Evolutionary conservation across 2,113 vertebrate species (phyloP).

Genomic region (Chionomys nivalis): DNA sequence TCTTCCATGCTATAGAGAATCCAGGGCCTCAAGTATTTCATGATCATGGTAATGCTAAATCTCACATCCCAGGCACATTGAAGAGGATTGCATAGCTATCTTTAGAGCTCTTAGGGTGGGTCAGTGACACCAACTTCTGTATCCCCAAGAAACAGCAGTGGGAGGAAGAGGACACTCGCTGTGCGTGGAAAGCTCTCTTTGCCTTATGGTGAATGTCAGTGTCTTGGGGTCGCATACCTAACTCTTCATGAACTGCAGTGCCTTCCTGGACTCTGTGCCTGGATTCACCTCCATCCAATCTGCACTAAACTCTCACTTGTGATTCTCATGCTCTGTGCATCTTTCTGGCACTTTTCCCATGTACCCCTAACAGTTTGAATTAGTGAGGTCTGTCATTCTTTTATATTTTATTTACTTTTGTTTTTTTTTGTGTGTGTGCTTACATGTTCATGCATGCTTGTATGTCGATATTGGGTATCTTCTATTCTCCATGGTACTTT

Average conservation of each 20-base stretch:
- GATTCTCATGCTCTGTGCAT: not conserved
- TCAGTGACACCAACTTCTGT: not conserved
- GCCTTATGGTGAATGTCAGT: not conserved
- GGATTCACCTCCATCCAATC: not conserved
- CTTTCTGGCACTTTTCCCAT: not conserved
- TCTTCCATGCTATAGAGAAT: not conserved
- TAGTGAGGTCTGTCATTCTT: not conserved
- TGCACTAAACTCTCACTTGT: not conserved
- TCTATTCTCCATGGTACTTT: not conserved
- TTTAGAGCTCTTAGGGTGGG: not conserved
- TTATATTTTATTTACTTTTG: not conserved
- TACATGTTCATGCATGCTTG: fast-evolving
- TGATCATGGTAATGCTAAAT: not conserved
- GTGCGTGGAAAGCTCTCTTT: not conserved
- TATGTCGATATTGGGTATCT: not conserved
- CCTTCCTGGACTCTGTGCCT: not conserved
- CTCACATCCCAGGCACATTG: not conserved
- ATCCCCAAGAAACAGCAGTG: not conserved
- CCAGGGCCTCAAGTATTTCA: not conserved
- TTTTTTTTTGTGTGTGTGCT: not conserved
- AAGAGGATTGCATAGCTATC: not conserved
- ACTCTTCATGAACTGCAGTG: not conserved
- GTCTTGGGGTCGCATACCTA: not conserved
- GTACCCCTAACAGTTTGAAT: not conserved
- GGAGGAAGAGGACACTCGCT: not conserved